Percentiles rank a stretch among this genome's conserved stretches.
Evolutionary conservation across 1,140 invertebrate species (phyloP).

Genomic region (Tyrophagus putrescentiae): DNA sequence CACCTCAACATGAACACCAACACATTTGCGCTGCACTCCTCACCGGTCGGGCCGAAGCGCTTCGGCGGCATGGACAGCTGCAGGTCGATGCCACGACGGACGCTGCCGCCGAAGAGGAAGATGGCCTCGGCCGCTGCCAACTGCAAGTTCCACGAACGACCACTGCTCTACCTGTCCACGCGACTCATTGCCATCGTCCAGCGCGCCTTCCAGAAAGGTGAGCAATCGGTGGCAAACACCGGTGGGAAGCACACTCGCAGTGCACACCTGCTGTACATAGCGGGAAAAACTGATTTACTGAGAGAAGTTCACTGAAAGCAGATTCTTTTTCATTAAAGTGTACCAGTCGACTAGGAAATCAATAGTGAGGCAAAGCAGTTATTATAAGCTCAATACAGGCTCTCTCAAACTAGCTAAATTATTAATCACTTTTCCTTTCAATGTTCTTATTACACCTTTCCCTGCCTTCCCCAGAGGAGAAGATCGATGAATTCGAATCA

Average conservation of each 20-base stretch:
- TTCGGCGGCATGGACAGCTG: not conserved
- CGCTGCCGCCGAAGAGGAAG: not conserved
- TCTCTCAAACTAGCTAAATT: too few species aligned
- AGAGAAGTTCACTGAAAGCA: too few species aligned
- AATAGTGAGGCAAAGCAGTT: too few species aligned
- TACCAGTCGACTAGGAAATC: too few species aligned
- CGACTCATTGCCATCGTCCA: not conserved
- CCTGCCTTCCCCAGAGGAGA: conserved; percentile 10
- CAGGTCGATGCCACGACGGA: not conserved
- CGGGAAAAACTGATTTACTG: not conserved
- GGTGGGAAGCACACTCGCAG: not conserved
- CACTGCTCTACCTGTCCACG: not conserved
- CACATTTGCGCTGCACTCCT: conserved; percentile 11
- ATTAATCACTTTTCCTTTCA: too few species aligned
- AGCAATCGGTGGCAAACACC: not conserved
- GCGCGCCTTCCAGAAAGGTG: conserved; percentile 13
- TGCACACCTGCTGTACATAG: not conserved
- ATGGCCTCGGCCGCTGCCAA: not conserved
- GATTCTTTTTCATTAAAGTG: too few species aligned
- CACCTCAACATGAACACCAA: conserved; percentile 10
- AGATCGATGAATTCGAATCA: conserved; percentile 21
- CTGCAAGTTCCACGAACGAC: not conserved
- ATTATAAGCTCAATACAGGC: too few species aligned
- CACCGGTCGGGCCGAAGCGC: not conserved
- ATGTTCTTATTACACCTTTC: too few species aligned